A percentile compares a stretch with the other conserved stretches of the same genome.
phyloP scores from a whole-genome alignment of 2,797 vertebrate species.

The Lophotriccus pileatus region DNA sequence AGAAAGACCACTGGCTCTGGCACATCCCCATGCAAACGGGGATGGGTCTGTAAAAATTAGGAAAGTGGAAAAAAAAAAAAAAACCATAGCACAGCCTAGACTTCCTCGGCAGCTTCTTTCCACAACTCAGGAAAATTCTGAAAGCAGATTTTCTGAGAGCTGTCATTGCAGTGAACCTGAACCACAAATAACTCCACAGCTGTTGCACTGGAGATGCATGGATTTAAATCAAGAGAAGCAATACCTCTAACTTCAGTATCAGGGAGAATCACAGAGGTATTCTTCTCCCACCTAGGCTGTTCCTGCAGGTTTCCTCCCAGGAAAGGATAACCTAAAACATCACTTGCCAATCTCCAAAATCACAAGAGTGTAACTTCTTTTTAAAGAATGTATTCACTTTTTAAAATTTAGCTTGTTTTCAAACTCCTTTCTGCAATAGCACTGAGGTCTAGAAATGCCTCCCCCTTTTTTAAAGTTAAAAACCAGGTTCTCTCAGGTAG shows the following conservation, averaged over 20 bases:
- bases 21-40: neutral
- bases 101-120: neutral
- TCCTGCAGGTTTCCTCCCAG: neutral
- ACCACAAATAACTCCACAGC: conserved; percentile 32
- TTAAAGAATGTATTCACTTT: neutral
- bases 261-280: neutral
- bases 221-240: neutral
- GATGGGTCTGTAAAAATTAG: neutral
- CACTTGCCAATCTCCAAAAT: neutral
- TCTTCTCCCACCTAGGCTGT: neutral
- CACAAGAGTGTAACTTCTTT: neutral
- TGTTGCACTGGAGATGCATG: neutral
- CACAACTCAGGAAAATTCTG: neutral
- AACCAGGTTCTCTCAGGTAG: rapidly evolving
- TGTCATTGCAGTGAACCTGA: conserved; percentile 23
- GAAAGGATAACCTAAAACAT: neutral
- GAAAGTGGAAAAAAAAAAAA: neutral
- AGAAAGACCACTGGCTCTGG: neutral
- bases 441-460: neutral
- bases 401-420: neutral
- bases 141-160: conserved; percentile 8
- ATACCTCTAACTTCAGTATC: neutral
- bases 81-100: neutral
- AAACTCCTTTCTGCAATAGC: neutral
- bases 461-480: neutral